Percentiles rank a stretch among this genome's conserved stretches.
Conservation (phyloP, 2,113 vertebrate genomes). For the Bufo bufo region DNA sequence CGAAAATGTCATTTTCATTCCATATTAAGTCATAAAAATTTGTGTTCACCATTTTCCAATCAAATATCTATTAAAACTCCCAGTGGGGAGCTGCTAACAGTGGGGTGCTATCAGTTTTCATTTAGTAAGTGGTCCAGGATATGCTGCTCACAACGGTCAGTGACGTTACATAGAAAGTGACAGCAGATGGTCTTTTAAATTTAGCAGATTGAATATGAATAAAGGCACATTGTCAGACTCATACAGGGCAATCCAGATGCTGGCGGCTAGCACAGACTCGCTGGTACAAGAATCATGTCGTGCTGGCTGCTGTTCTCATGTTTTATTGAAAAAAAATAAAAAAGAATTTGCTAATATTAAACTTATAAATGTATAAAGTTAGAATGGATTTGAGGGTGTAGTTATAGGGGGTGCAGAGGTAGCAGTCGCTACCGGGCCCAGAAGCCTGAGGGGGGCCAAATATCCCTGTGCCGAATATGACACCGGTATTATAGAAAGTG, state of each 20-base stretch:
- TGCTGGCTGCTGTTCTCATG: background rate
- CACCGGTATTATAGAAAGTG: no score
- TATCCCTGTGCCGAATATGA: no score
- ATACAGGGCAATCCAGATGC: background rate
- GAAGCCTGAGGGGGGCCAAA: no score
- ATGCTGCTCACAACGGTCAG: background rate
- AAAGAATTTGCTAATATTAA: background rate
- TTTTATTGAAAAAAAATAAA: background rate
- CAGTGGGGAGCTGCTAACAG: background rate
- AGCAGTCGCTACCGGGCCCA: no score
- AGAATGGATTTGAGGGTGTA: no score
- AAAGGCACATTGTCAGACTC: conserved; percentile 22
- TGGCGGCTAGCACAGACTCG: background rate
- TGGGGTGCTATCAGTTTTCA: background rate
- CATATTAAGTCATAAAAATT: background rate
- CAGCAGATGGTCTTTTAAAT: conserved; percentile 28
- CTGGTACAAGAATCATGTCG: background rate
- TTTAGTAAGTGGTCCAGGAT: background rate
- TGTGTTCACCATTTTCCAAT: background rate
- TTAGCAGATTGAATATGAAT: conserved; percentile 24
- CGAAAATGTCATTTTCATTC: background rate
- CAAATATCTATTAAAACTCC: background rate
- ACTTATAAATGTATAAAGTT: background rate
- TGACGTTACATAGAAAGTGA: conserved; percentile 7
- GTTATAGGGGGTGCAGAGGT: no score